A percentile compares a stretch with the other conserved stretches of the same genome.
phyloP scores from a whole-genome alignment of 2,888 invertebrate species.

The Athrips mouffetella region DNA sequence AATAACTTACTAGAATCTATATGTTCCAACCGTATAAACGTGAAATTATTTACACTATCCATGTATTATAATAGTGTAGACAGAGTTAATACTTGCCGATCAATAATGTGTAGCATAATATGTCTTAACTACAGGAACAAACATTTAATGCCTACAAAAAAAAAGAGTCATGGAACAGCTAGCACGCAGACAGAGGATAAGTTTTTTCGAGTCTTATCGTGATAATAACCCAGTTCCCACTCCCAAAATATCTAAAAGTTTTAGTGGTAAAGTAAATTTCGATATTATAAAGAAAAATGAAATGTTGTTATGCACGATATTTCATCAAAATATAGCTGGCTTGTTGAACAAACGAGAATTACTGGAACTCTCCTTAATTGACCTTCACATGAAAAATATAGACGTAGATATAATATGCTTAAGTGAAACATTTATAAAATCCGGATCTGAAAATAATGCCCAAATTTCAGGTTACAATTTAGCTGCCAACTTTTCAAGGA shows the following conservation, averaged over 20 bases:
- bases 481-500: too few relatives aligned
- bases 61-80: neutral
- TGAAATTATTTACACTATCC: neutral
- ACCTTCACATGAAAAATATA: too few relatives aligned
- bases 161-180: neutral
- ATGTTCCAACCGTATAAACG: neutral
- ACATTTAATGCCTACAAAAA: neutral
- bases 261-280: too few relatives aligned
- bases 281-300: too few relatives aligned
- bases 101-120: neutral
- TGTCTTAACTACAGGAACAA: neutral
- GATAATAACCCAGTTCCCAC: neutral
- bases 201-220: neutral
- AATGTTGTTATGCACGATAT: neutral
- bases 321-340: too few relatives aligned
- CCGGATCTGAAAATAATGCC: neutral
- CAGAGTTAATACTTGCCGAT: neutral
- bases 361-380: too few relatives aligned
- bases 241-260: neutral
- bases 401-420: too few relatives aligned
- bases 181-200: neutral
- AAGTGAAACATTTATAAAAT: neutral
- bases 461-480: neutral
- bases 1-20: neutral
- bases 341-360: neutral